Evolutionary conservation across 2,113 vertebrate genomes (phyloP).

Genomic region (Candoia aspera): DNA sequence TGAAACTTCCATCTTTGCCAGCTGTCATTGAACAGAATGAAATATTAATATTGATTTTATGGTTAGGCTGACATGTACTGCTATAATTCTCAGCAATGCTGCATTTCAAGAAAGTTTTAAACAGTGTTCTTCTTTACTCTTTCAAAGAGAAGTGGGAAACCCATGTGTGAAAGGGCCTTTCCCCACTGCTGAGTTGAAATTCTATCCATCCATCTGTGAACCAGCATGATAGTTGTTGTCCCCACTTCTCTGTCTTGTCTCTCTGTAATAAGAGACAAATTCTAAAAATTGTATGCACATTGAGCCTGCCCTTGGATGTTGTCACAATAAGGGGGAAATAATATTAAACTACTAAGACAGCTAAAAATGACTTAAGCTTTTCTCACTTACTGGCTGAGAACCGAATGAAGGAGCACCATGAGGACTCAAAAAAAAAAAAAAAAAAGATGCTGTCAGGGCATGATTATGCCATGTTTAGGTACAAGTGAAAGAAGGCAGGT

Average conservation of each 20-base stretch:
- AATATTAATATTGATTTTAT: not conserved
- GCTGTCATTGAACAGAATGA: not conserved
- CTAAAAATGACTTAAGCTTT: not conserved
- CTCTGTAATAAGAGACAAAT: not conserved
- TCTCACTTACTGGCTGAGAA: not conserved
- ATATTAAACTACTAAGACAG: not conserved
- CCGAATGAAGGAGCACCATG: not conserved
- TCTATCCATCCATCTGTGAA: not conserved
- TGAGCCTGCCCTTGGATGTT: not conserved
- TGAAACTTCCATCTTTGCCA: not conserved
- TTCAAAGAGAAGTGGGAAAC: not conserved
- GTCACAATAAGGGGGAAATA: not conserved
- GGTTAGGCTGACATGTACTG: not conserved
- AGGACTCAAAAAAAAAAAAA: not conserved
- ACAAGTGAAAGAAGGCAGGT: not conserved
- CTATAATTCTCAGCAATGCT: not conserved
- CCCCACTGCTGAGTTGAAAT: not conserved
- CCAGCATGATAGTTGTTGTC: not conserved
- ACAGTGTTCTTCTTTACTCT: not conserved
- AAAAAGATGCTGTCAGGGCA: not conserved
- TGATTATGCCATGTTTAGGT: not conserved
- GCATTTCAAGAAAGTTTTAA: not conserved
- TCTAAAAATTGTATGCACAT: not conserved
- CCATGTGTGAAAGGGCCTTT: not conserved
- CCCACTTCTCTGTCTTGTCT: not conserved